Conservation (phyloP, 2,888 invertebrate species). For the Thymelicus lineola region DNA sequence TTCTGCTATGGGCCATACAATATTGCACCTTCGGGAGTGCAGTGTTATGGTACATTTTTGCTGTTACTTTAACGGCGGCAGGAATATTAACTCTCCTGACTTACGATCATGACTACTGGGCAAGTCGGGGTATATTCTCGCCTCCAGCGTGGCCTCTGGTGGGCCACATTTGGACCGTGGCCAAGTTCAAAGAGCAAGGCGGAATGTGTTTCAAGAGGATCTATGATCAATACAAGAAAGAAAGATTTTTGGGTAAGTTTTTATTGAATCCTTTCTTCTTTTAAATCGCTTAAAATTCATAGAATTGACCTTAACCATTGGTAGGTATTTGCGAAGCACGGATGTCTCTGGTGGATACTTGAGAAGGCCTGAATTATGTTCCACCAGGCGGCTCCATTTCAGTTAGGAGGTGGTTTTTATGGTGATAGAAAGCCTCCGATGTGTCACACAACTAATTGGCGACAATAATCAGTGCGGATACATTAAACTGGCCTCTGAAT, state of each 20-base stretch:
- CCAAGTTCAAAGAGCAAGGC: slow-evolving; percentile 74
- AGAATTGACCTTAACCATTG: too few relatives aligned
- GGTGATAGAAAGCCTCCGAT: too few relatives aligned
- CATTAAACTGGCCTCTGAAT: too few relatives aligned
- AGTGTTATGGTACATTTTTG: slow-evolving; percentile 59
- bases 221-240: slow-evolving; percentile 68
- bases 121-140: slow-evolving; percentile 66
- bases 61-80: slow-evolving; percentile 50
- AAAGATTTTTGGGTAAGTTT: slow-evolving; percentile 72
- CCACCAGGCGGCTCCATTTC: too few relatives aligned
- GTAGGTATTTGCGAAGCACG: too few relatives aligned
- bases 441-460: too few relatives aligned
- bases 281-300: too few relatives aligned
- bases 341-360: too few relatives aligned
- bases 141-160: slow-evolving; percentile 74
- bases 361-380: too few relatives aligned
- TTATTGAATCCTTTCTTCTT: not conserved
- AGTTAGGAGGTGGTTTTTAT: too few relatives aligned
- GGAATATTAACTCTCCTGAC: slow-evolving; percentile 62
- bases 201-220: slow-evolving; percentile 76
- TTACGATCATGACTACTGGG: slow-evolving; percentile 78
- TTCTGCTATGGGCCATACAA: slow-evolving; percentile 60
- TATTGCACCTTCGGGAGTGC: slow-evolving; percentile 62
- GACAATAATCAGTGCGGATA: too few relatives aligned
- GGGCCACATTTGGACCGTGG: slow-evolving; percentile 72